Percentiles rank a stretch among this genome's conserved stretches.
Conservation (phyloP, 2,888 invertebrate genomes). For the Andrena fulva region DNA sequence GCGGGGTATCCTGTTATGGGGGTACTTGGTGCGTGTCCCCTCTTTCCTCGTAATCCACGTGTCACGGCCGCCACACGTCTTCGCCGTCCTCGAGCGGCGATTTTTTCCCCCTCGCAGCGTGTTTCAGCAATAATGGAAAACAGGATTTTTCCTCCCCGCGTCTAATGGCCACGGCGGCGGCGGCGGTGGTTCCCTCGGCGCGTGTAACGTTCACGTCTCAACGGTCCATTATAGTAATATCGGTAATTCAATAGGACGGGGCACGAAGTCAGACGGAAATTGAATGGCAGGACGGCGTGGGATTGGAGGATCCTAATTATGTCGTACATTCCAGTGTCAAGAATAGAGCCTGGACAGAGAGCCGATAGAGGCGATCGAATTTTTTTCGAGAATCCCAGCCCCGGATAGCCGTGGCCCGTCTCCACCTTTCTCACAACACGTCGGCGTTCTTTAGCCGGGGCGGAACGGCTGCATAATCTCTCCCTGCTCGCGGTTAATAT, state of each 20-base stretch:
- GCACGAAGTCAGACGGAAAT: slow-evolving; percentile 54
- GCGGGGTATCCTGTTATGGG: slow-evolving; percentile 52
- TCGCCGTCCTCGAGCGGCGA: slow-evolving; percentile 25
- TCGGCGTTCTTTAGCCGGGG: background rate
- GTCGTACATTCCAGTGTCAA: slow-evolving; percentile 37
- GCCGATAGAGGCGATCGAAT: slow-evolving; percentile 25
- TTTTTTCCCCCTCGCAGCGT: slow-evolving; percentile 13
- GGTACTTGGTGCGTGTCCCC: slow-evolving; percentile 41
- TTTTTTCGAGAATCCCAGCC: slow-evolving; percentile 10
- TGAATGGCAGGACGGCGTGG: slow-evolving; percentile 41
- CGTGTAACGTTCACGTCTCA: slow-evolving; percentile 45
- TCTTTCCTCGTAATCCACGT: slow-evolving; percentile 57
- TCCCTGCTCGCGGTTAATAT: slow-evolving; percentile 8
- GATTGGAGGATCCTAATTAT: slow-evolving; percentile 36
- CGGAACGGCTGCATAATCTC: slow-evolving; percentile 12
- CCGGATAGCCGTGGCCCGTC: background rate
- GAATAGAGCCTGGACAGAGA: slow-evolving; percentile 16
- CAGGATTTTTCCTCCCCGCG: slow-evolving; percentile 36
- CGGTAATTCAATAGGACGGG: slow-evolving; percentile 37
- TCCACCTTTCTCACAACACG: background rate
- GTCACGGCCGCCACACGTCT: slow-evolving; percentile 62
- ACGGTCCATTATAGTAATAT: slow-evolving; percentile 51
- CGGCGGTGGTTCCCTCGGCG: slow-evolving; percentile 4
- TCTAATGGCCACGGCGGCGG: slow-evolving; percentile 34
- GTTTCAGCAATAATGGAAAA: slow-evolving; percentile 66